phyloP scores from a whole-genome alignment of 2,113 vertebrate genomes.

The Phaethon lepturus region DNA sequence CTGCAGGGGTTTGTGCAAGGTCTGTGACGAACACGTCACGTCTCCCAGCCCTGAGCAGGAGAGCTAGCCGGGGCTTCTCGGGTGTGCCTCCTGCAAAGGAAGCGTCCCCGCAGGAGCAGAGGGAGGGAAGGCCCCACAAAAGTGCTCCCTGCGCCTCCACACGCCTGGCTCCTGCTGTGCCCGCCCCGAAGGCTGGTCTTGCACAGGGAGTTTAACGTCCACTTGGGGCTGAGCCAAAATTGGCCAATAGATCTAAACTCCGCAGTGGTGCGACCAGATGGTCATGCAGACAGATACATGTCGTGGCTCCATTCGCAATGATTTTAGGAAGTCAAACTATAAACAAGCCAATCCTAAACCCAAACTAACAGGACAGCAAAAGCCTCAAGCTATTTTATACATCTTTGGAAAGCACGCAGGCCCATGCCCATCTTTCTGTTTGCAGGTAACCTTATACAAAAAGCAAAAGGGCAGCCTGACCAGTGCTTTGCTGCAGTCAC shows the following conservation, averaged over 20 bases:
- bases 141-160: background rate
- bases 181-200: background rate
- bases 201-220: too few relatives aligned
- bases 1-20: background rate
- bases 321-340: background rate
- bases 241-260: background rate
- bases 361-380: background rate
- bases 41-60: background rate
- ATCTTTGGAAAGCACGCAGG: background rate
- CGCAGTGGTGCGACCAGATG: rapidly evolving
- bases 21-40: rapidly evolving
- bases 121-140: background rate
- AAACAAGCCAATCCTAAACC: background rate
- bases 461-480: background rate
- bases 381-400: background rate
- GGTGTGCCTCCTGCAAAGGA: background rate
- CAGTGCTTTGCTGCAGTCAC: background rate
- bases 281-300: rapidly evolving
- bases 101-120: background rate
- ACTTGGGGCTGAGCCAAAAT: background rate
- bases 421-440: background rate
- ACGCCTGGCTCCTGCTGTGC: background rate
- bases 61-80: background rate
- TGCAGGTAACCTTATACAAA: background rate
- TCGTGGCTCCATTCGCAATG: background rate